Conservation (phyloP, 1,140 invertebrate genomes). For the Aleiodes sp. region DNA sequence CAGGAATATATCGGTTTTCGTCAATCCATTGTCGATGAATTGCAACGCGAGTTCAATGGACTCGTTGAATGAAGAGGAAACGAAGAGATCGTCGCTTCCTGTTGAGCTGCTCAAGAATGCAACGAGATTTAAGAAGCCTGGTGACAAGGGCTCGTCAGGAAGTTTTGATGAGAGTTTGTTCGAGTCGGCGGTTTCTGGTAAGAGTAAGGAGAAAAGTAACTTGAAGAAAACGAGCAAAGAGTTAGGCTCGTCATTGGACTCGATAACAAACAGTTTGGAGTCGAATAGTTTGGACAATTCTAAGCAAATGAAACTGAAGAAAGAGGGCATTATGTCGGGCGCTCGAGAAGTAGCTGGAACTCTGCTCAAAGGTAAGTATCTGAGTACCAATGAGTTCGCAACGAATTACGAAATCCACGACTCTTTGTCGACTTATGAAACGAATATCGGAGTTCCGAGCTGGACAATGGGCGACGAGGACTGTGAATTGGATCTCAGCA, state of each 20-base stretch:
- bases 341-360: conserved; percentile 60
- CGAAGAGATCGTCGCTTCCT: conserved; percentile 46
- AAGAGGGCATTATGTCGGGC: conserved; percentile 51
- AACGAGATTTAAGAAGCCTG: conserved; percentile 58
- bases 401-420: conserved; percentile 54
- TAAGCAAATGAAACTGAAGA: conserved; percentile 41
- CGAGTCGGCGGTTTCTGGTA: conserved; percentile 50
- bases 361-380: conserved; percentile 60
- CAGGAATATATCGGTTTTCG: conserved; percentile 67
- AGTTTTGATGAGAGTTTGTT: conserved; percentile 63
- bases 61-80: conserved; percentile 50
- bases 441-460: conserved; percentile 56
- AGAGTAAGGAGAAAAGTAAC: conserved; percentile 46
- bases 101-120: conserved; percentile 57
- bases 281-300: conserved; percentile 58
- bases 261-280: conserved; percentile 59
- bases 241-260: conserved; percentile 57
- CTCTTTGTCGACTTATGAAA: conserved; percentile 53
- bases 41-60: conserved; percentile 58
- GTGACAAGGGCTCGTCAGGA: conserved; percentile 41
- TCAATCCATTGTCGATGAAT: conserved; percentile 66
- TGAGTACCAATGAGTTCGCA: conserved; percentile 59
- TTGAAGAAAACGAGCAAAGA: conserved; percentile 56
- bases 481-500: conserved; percentile 66
- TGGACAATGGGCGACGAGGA: conserved; percentile 64